Evolutionary conservation across 2,888 invertebrate genomes (phyloP), one percentile per base, ranked within the genome.

Genomic region (Lasius platythorax): DNA sequence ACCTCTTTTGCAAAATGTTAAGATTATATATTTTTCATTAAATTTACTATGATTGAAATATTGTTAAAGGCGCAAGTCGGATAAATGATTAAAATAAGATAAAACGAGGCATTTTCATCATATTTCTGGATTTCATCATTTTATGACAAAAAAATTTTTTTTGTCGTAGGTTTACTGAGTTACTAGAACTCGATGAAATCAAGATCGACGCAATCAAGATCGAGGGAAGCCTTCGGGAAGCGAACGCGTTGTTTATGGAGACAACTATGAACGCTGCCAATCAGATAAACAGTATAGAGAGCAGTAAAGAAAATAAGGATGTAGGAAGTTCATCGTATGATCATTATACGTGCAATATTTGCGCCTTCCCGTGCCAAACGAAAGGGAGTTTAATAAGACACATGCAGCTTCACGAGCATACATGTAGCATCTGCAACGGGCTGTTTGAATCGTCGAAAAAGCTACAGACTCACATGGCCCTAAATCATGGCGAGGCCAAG

Each of bases 401-500:
- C 78, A 72, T 81, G 83, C 46, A 79, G 5, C 50, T 67, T 0
- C 88, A 88, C 82, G 75, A 84, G 56, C 50, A 85, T 11, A 30
- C 33, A 11, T 66, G 73, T 1, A 73, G 23, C 33, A 6, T 50
- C 12, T 66, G 64, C 58, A 76, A 87, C 56, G 82, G 68, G 11
- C 15, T 53, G 9, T 68, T 78, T n/a, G 68, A 11, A 28, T 30
- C 79, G 4, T 23, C 61, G 12, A 37, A 81, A 12, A 81, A 61
- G 33, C 73, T 72, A 15, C 73, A 81, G 6, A 72, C 12, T 67
- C 95, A 93, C 74, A 89, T 93, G 28, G 94, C 93, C 0, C 30
- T 89, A 5, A 94, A 94, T 66, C 95, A 94, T 73, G 91, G 91
- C 23, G 87, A 92, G 3, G 94, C 94, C 79, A 83, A 93, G 0